These are phyloP conservation scores for Sarcophilus harrisii DNA, from an alignment of 2,797 vertebrate species.

Conservation along the genomic window DNA sequence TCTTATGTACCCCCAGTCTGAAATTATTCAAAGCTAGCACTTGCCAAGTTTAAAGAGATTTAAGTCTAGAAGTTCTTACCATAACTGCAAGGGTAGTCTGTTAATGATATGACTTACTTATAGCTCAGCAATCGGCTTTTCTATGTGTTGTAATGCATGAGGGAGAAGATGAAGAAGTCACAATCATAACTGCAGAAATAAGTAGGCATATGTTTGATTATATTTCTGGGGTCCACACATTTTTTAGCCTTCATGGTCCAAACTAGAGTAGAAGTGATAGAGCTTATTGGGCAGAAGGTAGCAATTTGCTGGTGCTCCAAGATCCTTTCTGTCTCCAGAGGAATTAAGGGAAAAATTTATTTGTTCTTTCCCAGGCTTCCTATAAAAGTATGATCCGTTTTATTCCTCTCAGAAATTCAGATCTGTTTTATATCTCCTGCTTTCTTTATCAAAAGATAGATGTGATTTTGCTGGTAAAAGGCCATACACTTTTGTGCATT, in stretches of 20 bases:
- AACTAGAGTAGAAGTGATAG: not conserved
- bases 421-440: not conserved
- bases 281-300: not conserved
- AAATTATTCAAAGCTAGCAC: slow-evolving; percentile 40
- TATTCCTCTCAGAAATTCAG: not conserved
- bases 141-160: slow-evolving; percentile 57
- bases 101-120: slow-evolving; percentile 74
- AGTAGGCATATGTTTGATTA: not conserved
- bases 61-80: slow-evolving; percentile 63
- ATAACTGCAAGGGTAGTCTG: not conserved
- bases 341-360: not conserved
- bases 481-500: not conserved
- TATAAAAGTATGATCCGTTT: not conserved
- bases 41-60: slow-evolving; percentile 57
- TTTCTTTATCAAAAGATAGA: not conserved
- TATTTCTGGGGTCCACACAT: not conserved
- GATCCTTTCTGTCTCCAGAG: not conserved
- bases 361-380: not conserved
- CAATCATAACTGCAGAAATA: not conserved
- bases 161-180: slow-evolving; percentile 39
- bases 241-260: not conserved
- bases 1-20: slow-evolving; percentile 7
- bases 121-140: slow-evolving; percentile 63
- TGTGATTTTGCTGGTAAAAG: not conserved
- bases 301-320: not conserved